phyloP scores from a whole-genome alignment of 2,888 invertebrate species.

The Julus scanicus region DNA sequence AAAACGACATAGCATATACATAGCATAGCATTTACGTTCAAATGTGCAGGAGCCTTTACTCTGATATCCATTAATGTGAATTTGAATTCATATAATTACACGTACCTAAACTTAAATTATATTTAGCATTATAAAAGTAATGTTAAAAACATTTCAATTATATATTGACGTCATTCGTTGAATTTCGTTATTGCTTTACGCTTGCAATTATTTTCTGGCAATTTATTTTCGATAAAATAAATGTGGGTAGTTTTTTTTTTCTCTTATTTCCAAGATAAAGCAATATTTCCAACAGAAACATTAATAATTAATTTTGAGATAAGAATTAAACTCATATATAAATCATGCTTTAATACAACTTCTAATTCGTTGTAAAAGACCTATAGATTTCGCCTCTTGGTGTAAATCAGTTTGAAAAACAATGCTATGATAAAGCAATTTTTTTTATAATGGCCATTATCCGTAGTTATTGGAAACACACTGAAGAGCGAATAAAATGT shows the following conservation, averaged over 20 bases:
- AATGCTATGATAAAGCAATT: background rate
- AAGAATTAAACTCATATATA: background rate
- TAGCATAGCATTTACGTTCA: too few relatives aligned
- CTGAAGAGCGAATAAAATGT: background rate
- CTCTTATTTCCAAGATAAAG: background rate
- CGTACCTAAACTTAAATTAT: too few relatives aligned
- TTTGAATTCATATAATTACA: too few relatives aligned
- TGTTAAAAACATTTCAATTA: too few relatives aligned
- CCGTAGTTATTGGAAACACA: constrained; percentile 23
- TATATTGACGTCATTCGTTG: background rate
- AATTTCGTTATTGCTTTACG: background rate
- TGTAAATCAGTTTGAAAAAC: background rate
- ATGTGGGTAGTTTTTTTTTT: too few relatives aligned
- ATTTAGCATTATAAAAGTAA: too few relatives aligned
- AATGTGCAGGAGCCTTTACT: too few relatives aligned
- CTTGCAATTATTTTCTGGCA: background rate
- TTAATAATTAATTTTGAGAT: background rate
- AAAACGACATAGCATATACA: too few relatives aligned
- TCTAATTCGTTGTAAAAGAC: background rate
- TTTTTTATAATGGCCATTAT: constrained; percentile 23
- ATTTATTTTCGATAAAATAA: background rate
- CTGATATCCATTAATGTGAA: too few relatives aligned
- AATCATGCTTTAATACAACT: background rate
- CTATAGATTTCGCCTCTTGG: background rate
- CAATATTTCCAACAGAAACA: background rate